phyloP scores from a whole-genome alignment of 2,113 vertebrate species.

The Arenaria interpres region DNA sequence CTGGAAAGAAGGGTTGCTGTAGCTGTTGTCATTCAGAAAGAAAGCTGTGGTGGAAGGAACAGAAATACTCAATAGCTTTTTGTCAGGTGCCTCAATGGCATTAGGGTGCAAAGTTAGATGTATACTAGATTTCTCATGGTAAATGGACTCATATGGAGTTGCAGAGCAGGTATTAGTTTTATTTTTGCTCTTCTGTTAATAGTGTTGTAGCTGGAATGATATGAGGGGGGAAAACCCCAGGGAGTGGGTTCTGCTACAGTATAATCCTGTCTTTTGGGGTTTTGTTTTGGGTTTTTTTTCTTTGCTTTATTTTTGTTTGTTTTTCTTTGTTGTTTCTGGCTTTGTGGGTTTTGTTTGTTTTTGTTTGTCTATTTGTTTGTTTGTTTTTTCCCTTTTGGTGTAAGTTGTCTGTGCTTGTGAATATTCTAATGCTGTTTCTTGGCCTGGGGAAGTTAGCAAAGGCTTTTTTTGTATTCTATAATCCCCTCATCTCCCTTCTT shows the following conservation, averaged over 20 bases:
- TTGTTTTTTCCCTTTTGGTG: background rate
- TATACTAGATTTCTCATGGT: background rate
- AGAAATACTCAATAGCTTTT: background rate
- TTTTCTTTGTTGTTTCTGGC: background rate
- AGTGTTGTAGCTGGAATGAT: background rate
- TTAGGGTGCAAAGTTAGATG: background rate
- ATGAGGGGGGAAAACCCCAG: background rate
- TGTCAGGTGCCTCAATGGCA: background rate
- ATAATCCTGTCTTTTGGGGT: background rate
- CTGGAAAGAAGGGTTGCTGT: background rate
- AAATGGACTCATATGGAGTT: background rate
- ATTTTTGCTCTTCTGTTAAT: background rate
- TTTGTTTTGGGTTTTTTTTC: background rate
- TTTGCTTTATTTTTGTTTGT: background rate
- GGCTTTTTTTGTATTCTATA: background rate
- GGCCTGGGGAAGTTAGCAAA: background rate
- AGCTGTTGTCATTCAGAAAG: background rate
- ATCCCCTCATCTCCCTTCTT: background rate
- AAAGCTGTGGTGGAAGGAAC: background rate
- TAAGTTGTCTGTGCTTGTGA: background rate
- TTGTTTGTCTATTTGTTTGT: too few species aligned
- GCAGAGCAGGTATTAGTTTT: background rate
- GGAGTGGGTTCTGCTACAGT: background rate
- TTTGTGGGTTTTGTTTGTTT: background rate
- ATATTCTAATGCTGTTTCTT: background rate